These are phyloP conservation scores for Eupeodes corollae DNA, from an alignment of 1,140 invertebrate species.

Conservation along the genomic window DNA sequence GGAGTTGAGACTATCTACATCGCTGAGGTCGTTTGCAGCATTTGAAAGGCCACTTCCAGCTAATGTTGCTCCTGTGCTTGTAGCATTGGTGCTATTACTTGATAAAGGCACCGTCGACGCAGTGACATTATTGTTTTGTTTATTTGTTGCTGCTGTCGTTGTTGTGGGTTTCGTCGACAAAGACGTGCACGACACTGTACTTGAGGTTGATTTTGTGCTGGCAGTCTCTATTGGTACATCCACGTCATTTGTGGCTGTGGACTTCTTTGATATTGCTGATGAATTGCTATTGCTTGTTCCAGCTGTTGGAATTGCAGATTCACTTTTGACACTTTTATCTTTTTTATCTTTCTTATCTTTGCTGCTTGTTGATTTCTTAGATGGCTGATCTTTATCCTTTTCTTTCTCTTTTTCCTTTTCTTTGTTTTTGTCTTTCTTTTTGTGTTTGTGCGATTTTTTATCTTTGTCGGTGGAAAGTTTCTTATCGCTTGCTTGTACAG, in stretches of 20 bases:
- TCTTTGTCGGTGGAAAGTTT: conserved; percentile 41
- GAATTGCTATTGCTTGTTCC: background rate
- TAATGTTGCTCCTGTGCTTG: background rate
- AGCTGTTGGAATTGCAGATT: conserved; percentile 4
- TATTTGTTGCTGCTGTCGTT: background rate
- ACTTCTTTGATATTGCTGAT: background rate
- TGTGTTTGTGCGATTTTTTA: conserved; percentile 47
- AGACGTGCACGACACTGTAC: no score
- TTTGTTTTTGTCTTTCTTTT: conserved; percentile 45
- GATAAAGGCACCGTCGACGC: no score
- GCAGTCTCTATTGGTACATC: background rate
- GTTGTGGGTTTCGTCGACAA: background rate
- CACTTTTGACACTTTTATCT: conserved; percentile 8
- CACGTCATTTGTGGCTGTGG: background rate
- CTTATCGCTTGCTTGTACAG: conserved; percentile 11
- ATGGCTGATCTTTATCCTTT: conserved; percentile 22
- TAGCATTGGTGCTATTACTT: no score
- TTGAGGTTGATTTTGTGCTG: background rate
- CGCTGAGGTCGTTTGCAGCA: conserved; percentile 22
- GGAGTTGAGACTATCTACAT: conserved; percentile 26
- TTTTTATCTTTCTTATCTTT: conserved; percentile 33
- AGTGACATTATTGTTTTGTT: no score
- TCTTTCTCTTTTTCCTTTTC: conserved; percentile 38
- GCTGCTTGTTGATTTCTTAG: conserved; percentile 8
- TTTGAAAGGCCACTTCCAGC: background rate